These are phyloP conservation scores for Drosophila trapezifrons DNA, from an alignment of 1,140 invertebrate species.

Conservation along the genomic window DNA sequence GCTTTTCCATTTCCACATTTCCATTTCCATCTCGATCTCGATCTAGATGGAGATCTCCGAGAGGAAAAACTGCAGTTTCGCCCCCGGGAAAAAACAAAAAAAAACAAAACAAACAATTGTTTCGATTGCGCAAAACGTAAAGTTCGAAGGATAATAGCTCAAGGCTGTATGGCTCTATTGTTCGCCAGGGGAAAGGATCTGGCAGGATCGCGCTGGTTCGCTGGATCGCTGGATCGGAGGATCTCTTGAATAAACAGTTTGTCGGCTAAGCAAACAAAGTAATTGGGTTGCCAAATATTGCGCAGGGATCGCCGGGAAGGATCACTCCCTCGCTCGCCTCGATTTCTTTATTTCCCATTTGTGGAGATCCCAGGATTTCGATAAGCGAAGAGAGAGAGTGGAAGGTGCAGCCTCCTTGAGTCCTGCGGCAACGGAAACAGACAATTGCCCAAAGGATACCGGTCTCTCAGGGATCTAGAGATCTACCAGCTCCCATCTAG, in stretches of 20 bases:
- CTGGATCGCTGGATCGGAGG: slow-evolving; percentile 24
- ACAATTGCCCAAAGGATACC: slow-evolving; percentile 32
- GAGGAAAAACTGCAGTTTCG: slow-evolving; percentile 7
- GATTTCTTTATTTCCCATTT: not conserved
- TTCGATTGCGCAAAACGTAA: slow-evolving; percentile 74
- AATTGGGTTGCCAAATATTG: slow-evolving; percentile 80
- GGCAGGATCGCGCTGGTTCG: not conserved
- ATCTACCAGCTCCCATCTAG: not conserved
- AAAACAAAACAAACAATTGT: slow-evolving; percentile 62
- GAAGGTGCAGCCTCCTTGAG: slow-evolving; percentile 49
- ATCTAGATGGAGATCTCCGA: not conserved
- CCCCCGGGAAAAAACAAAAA: slow-evolving; percentile 14
- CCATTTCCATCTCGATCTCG: slow-evolving; percentile 2
- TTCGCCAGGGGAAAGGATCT: slow-evolving; percentile 12
- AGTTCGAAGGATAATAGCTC: slow-evolving; percentile 72
- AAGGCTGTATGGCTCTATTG: slow-evolving; percentile 78
- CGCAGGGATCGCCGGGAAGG: slow-evolving; percentile 34
- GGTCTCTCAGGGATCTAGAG: not conserved
- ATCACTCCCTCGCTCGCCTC: slow-evolving; percentile 16
- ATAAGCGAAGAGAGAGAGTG: slow-evolving; percentile 10
- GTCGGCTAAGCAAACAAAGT: slow-evolving; percentile 74
- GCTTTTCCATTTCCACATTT: slow-evolving; percentile 7
- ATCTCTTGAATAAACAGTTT: slow-evolving; percentile 69
- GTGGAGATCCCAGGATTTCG: slow-evolving; percentile 10
- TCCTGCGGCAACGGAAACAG: slow-evolving; percentile 43